phyloP scores from a whole-genome alignment of 2,797 vertebrate species.

The Morus bassanus region DNA sequence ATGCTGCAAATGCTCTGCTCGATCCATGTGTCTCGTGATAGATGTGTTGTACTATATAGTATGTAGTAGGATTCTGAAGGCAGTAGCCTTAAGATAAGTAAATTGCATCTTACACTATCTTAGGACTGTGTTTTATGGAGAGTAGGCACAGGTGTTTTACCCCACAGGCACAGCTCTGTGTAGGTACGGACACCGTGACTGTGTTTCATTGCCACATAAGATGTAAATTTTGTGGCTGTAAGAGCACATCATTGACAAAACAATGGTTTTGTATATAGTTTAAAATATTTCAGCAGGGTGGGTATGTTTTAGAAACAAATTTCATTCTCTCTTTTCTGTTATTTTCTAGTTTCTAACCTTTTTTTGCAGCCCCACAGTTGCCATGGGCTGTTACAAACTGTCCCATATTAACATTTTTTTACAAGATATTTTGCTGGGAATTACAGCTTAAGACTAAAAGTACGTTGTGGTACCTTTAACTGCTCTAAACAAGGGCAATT shows the following conservation, averaged over 20 bases:
- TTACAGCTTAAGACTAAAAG: background rate
- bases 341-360: background rate
- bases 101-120: background rate
- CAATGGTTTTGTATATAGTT: background rate
- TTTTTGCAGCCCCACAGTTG: background rate
- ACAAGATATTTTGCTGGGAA: background rate
- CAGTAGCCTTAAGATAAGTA: background rate
- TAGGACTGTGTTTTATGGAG: background rate
- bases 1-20: background rate
- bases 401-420: background rate
- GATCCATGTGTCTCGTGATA: accelerated
- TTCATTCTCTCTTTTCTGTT: background rate
- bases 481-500: background rate
- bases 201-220: background rate
- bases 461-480: background rate
- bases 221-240: background rate
- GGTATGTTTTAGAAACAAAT: background rate
- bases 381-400: background rate
- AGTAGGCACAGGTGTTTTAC: background rate
- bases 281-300: background rate
- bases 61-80: background rate
- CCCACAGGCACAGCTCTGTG: accelerated
- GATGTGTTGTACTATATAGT: accelerated
- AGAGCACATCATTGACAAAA: background rate
- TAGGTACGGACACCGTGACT: background rate